Percentiles rank a stretch among this genome's conserved stretches.
Evolutionary conservation across 2,888 invertebrate species (phyloP).

Genomic region (Cremastinae sp.): DNA sequence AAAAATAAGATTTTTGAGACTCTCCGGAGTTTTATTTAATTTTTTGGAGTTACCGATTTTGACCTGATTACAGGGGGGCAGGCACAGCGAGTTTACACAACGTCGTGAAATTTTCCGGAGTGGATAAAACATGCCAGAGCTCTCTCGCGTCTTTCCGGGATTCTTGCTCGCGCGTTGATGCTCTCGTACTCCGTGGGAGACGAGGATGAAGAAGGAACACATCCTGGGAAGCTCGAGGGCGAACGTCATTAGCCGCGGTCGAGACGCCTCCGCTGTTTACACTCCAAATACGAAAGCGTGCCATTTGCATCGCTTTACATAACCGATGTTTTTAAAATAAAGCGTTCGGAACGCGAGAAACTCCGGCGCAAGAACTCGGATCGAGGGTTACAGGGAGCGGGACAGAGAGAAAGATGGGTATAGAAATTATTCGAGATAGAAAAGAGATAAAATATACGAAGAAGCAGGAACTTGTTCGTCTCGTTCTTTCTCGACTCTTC

Average conservation of each 20-base stretch:
- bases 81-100: background rate
- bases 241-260: constrained; percentile 70
- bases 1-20: too few species aligned
- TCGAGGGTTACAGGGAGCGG: constrained; percentile 46
- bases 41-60: constrained; percentile 24
- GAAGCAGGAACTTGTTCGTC: constrained; percentile 13
- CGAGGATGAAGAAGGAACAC: constrained; percentile 56
- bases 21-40: too few species aligned
- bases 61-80: constrained; percentile 21
- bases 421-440: constrained; percentile 38
- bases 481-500: constrained; percentile 52
- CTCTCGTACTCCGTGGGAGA: constrained; percentile 31
- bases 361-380: constrained; percentile 30
- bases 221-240: constrained; percentile 57
- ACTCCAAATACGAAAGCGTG: constrained; percentile 68
- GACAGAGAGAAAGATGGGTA: constrained; percentile 44
- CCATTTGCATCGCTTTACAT: constrained; percentile 71
- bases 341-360: constrained; percentile 37
- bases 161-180: constrained; percentile 26
- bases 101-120: constrained; percentile 21
- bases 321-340: constrained; percentile 71
- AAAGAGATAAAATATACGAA: constrained; percentile 43
- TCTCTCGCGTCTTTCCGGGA: constrained; percentile 10
- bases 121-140: constrained; percentile 40
- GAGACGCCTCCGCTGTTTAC: constrained; percentile 68